phyloP scores from a whole-genome alignment of 1,140 invertebrate species.

The Aethina tumida region DNA sequence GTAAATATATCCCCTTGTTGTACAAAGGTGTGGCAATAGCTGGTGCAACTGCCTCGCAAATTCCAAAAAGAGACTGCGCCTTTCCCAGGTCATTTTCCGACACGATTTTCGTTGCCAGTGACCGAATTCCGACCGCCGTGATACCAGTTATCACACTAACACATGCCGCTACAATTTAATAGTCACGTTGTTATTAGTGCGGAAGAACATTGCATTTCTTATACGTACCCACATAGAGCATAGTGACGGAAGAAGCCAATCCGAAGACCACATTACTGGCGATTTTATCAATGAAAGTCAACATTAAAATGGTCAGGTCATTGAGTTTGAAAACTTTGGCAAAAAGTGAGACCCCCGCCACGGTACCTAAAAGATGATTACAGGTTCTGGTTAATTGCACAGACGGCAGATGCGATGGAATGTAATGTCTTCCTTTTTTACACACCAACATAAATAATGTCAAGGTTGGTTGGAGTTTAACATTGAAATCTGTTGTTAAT shows the following conservation, averaged over 20 bases:
- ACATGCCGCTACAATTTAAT: slow-evolving; percentile 22
- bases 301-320: slow-evolving; percentile 26
- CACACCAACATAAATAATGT: background rate
- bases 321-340: slow-evolving; percentile 28
- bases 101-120: slow-evolving; percentile 47
- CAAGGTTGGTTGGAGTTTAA: background rate
- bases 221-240: slow-evolving; percentile 31
- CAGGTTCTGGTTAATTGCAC: background rate
- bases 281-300: slow-evolving; percentile 32
- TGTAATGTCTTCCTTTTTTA: too few relatives aligned
- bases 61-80: slow-evolving; percentile 45
- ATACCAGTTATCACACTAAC: slow-evolving; percentile 45
- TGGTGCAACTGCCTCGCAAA: slow-evolving; percentile 41
- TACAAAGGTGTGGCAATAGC: slow-evolving; percentile 41
- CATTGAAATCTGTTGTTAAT: background rate
- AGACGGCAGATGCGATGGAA: too few relatives aligned
- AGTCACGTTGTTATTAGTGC: background rate
- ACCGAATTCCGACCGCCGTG: slow-evolving; percentile 42
- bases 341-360: slow-evolving; percentile 27
- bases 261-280: slow-evolving; percentile 25
- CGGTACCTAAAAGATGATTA: slow-evolving; percentile 27
- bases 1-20: slow-evolving; percentile 36
- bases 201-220: background rate
- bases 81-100: slow-evolving; percentile 44
- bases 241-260: slow-evolving; percentile 16